Evolutionary conservation across 2,888 invertebrate species (phyloP), one percentile per base, ranked within the genome.

Genomic region (Punctoribates punctum): DNA sequence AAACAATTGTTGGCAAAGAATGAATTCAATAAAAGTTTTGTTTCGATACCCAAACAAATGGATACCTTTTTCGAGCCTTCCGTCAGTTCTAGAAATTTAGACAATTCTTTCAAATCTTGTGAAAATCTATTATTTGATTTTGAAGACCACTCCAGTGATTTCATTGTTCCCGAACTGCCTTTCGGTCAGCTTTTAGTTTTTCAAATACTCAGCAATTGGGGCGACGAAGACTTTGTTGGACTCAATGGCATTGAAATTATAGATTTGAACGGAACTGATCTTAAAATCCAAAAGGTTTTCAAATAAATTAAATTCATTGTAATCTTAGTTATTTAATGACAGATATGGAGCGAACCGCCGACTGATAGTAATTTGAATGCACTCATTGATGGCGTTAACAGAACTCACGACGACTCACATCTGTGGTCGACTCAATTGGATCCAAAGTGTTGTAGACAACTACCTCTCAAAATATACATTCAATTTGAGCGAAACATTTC

Each of bases 221-320:
- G 92, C 11, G 92, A 92, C 82, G 88, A 88, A 80, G 88, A 90
- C 83, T 89, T 90, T 80, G 89, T 92, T 17, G 92, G 92, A 0
- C 83, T 92, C 75, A 92, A 91, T 82, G 92, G 91, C 2, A 87
- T 92, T 74, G 91, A 92, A 83, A 84, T 92, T 78, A 92, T 91
- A 82, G 88, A 88, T 78, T 84, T 85, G 20, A 85, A 85, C 73
- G 92, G 91, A 13, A 85, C 87, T 78, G 84, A 86, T 46, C 87
- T 88, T 1, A 81, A 83, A 73, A 85, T 90, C 77, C 85, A 87
- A 82, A 88, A 89, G 86, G 91, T 60, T 73, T 46, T 70, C 0
- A 17, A n/a, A 2, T 11, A 8, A 17, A 73, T 51, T 38, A 2
- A 2, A 20, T 17, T 27, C 17, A 67, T 60, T 74, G n/a, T 17